phyloP scores from a whole-genome alignment of 2,113 vertebrate species.

The Lichenostomus cassidix region DNA sequence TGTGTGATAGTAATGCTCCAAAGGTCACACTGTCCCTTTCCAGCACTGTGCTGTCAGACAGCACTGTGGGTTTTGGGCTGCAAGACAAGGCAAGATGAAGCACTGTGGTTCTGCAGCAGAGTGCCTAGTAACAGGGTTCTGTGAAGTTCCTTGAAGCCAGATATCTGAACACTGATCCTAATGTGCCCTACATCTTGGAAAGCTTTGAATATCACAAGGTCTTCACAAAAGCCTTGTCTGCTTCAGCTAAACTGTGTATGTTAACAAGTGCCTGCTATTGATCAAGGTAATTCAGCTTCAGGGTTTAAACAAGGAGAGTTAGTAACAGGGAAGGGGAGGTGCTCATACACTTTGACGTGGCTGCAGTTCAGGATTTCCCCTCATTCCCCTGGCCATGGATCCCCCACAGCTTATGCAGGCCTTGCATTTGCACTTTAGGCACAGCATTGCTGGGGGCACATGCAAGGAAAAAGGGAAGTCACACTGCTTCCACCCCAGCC shows the following conservation, averaged over 20 bases:
- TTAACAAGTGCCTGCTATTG: constrained; percentile 43
- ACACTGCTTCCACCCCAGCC: background rate
- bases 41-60: background rate
- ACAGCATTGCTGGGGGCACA: background rate
- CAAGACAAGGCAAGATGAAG: background rate
- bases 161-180: constrained; percentile 18
- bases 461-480: background rate
- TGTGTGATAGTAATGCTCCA: background rate
- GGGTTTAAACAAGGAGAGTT: constrained; percentile 4
- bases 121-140: background rate
- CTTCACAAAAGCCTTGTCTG: constrained; percentile 22
- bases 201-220: constrained; percentile 5
- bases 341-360: background rate
- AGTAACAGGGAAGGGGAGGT: background rate
- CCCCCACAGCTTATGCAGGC: background rate
- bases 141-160: background rate
- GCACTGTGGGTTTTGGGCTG: background rate
- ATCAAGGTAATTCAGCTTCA: constrained; percentile 39
- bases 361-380: background rate
- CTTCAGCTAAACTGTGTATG: constrained; percentile 29
- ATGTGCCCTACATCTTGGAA: background rate
- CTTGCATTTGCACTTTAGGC: background rate
- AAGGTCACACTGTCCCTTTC: constrained; percentile 4
- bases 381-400: background rate
- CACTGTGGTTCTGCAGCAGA: background rate